Evolutionary conservation across 1,140 invertebrate species (phyloP).

Genomic region (Drosophila prosaltans): DNA sequence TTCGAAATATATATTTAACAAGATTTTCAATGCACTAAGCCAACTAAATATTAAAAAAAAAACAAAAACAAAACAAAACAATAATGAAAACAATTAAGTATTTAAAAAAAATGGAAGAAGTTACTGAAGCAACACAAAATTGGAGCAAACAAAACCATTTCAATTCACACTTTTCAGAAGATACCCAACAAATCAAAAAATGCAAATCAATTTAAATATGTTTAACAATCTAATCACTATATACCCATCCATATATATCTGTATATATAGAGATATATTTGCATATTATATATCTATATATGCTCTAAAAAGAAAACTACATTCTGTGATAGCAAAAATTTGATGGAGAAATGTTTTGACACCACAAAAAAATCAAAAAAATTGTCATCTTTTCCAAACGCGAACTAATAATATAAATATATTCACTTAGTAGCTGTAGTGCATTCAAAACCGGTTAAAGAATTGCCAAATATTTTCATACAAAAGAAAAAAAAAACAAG

Average conservation of each 20-base stretch:
- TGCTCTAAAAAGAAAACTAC: slow-evolving; percentile 32
- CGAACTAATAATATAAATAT: neutral
- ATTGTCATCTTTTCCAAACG: neutral
- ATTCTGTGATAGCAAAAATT: slow-evolving; percentile 30
- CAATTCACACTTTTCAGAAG: slow-evolving; percentile 31
- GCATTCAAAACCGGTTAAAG: slow-evolving; percentile 79
- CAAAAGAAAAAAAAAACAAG: slow-evolving; percentile 38
- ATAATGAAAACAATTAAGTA: slow-evolving; percentile 14
- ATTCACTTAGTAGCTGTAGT: slow-evolving; percentile 56
- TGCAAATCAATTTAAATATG: slow-evolving; percentile 10
- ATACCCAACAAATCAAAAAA: slow-evolving; percentile 25
- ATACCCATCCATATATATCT: slow-evolving; percentile 14
- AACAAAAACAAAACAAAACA: neutral
- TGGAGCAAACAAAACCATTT: slow-evolving; percentile 21
- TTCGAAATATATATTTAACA: slow-evolving; percentile 60
- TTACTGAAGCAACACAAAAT: slow-evolving; percentile 24
- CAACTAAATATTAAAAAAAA: slow-evolving; percentile 24
- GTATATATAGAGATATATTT: neutral
- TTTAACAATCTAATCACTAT: slow-evolving; percentile 7
- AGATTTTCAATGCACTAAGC: slow-evolving; percentile 80
- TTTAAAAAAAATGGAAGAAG: slow-evolving; percentile 21
- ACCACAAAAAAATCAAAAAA: slow-evolving; percentile 24
- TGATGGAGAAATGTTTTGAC: slow-evolving; percentile 26
- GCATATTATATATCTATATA: slow-evolving; percentile 18
- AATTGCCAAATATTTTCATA: slow-evolving; percentile 43